Base-by-base conservation (phyloP, 2,888 invertebrate species). In the Nebria brevicollis region DNA sequence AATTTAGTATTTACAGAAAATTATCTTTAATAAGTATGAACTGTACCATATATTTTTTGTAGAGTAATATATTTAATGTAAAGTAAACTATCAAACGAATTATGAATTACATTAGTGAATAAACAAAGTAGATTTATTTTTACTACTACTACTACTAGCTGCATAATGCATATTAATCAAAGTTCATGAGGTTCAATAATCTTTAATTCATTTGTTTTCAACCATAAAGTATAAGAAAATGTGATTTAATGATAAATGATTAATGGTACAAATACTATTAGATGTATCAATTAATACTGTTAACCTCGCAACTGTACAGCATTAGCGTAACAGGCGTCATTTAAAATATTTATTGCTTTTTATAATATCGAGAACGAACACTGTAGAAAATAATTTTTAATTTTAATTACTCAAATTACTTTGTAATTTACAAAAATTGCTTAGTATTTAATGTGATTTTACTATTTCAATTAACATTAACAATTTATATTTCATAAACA, bases 181-280 rank as follows among this genome's bases (percentile, higher is more conserved):
- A 73, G 78, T 66, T 72, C 78, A 78, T 73, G 64, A 20, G 66
- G 73, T 72, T 78, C 73, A 78, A 73, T 65, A 66, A 43, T 26
- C 15, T 15, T 41, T 68, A 42, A 77, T 77, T 77, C 26, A 77
- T 77, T 77, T 77, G 77, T 68, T 77, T 75, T 68, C 68, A 68
- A 42, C 68, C 13, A 25, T 41, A 68, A 68, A 66, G 8, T 34
- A 77, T 66, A 42, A 77, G 11, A 66, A 15, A 76, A n/a, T 70
- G 70, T 13, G 15, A 70, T 70, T 70, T 70, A 70, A 70, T 70
- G 70, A 70, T 20, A 70, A 20, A 70, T 70, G 34, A 26, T 70
- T 70, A 70, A 4, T 70, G 34, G 7, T 70, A 54, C 54, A 54
- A 54, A 54, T 54, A 54, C 54, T 54, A 54, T 54, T 54, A 11